A percentile compares a stretch with the other conserved stretches of the same genome.
Conservation (phyloP, 92 coral and sea anemone species). For the Paramuricea clavata region DNA sequence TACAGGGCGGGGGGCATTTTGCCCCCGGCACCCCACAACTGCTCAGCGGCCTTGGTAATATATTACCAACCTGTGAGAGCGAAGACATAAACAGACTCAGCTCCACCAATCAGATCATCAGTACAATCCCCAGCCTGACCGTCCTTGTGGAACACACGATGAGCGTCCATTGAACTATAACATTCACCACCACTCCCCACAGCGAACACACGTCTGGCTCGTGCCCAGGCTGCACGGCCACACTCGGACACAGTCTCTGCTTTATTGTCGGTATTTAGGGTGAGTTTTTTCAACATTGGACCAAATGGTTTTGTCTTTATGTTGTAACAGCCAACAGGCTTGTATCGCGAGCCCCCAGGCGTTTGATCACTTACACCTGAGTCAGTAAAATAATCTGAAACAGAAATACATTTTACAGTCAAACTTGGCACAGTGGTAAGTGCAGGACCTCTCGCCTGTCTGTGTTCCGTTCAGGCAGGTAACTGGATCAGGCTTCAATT, state of each 20-base stretch:
- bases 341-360: background rate
- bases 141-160: background rate
- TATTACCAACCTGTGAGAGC: constrained; percentile 23
- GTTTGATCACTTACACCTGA: background rate
- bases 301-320: background rate
- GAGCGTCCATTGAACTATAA: constrained; percentile 44
- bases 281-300: background rate
- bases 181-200: constrained; percentile 25
- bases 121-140: constrained; percentile 22
- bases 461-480: too few species aligned
- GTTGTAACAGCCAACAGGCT: constrained; percentile 34
- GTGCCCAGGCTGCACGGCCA: background rate
- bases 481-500: too few species aligned
- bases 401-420: too few species aligned
- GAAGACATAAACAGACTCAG: constrained; percentile 7
- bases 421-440: too few species aligned
- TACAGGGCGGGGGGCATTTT: too few species aligned
- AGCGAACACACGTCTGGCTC: constrained; percentile 36
- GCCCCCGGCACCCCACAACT: too few species aligned
- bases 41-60: too few species aligned
- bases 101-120: constrained; percentile 9
- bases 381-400: background rate
- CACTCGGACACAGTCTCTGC: background rate
- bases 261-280: background rate
- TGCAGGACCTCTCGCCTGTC: too few species aligned